A percentile compares a stretch with the other conserved stretches of the same genome.
phyloP scores from a whole-genome alignment of 2,888 invertebrate genomes.

The Apocheima hispidaria region DNA sequence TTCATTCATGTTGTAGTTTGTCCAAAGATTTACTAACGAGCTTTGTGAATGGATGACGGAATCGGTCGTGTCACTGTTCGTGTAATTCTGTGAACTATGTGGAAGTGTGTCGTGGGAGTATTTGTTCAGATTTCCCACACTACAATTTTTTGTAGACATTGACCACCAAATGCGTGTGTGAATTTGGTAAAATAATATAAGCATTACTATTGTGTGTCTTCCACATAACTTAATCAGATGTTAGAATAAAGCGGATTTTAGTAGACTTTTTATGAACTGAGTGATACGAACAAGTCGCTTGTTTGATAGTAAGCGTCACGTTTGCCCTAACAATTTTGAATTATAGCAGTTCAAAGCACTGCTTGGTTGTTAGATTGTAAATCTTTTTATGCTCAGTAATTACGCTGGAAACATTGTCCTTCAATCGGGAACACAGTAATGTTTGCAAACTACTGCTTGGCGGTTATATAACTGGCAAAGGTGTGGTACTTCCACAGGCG shows the following conservation, averaged over 20 bases:
- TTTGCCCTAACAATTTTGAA: no score
- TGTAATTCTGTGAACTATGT: constrained; percentile 10
- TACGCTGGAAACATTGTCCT: no score
- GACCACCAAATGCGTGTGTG: constrained; percentile 17
- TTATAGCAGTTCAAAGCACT: no score
- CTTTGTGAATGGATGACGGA: constrained; percentile 21
- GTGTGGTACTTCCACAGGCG: no score
- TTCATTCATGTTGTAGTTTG: constrained; percentile 1
- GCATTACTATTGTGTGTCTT: constrained; percentile 11
- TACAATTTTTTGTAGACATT: constrained; percentile 16
- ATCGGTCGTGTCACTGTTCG: constrained; percentile 2
- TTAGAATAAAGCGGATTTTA: not conserved
- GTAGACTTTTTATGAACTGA: no score
- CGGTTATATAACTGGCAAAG: no score
- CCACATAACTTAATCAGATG: not conserved
- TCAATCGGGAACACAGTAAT: no score
- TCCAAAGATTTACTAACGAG: not conserved
- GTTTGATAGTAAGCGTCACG: no score
- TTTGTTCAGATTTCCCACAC: constrained; percentile 13
- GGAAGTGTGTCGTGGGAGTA: constrained; percentile 19
- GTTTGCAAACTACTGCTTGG: no score
- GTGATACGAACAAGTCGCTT: no score
- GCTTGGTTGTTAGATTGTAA: not conserved
- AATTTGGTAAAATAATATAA: constrained; percentile 11
- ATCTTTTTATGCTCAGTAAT: no score